Conservation (phyloP, 2,113 vertebrate genomes). For the Aptenodytes forsteri region DNA sequence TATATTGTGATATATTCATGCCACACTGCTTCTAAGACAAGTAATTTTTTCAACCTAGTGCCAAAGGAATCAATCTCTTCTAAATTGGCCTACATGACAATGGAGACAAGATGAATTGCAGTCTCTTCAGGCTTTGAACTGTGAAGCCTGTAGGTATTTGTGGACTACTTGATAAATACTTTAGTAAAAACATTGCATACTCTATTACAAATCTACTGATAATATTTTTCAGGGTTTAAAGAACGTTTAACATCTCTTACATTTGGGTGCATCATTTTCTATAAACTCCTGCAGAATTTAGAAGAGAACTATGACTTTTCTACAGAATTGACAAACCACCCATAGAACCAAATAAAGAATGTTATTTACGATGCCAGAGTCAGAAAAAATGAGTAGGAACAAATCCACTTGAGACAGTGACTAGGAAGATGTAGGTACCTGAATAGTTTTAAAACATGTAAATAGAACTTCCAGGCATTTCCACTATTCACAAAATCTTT, state of each 20-base stretch:
- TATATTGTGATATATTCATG: neutral
- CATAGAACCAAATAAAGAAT: neutral
- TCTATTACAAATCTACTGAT: neutral
- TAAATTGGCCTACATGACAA: neutral
- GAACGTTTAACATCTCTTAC: neutral
- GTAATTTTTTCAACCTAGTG: neutral
- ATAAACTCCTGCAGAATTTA: neutral
- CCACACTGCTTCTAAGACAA: neutral
- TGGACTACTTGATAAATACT: neutral
- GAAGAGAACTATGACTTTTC: neutral
- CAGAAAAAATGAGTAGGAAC: neutral
- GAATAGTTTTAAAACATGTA: neutral
- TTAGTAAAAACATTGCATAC: neutral
- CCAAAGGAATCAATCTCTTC: neutral
- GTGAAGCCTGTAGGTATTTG: neutral
- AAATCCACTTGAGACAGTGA: neutral
- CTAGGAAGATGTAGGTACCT: neutral
- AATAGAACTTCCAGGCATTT: neutral
- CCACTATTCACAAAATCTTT: neutral
- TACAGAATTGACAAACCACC: neutral
- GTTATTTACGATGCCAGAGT: neutral
- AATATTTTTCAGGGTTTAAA: neutral
- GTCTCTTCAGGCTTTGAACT: neutral
- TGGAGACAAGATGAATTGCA: neutral
- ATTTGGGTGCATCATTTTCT: neutral